These are phyloP conservation scores for Dicentrarchus labrax DNA, from an alignment of 2,113 vertebrate species.

Conservation along the genomic window DNA sequence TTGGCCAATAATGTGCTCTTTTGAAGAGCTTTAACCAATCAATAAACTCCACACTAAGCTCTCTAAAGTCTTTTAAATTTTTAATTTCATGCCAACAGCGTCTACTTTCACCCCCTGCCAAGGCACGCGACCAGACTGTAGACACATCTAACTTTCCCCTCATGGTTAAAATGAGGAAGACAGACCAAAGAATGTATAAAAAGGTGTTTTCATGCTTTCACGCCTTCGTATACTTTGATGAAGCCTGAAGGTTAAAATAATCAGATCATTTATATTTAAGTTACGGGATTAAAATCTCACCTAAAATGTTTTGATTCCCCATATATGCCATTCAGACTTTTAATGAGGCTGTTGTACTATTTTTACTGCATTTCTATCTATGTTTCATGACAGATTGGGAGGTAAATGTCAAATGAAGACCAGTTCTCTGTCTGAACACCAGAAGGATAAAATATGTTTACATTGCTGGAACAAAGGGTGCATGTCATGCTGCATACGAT, in stretches of 20 bases:
- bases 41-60: conserved; percentile 24
- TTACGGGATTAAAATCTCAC: background rate
- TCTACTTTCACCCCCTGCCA: conserved; percentile 20
- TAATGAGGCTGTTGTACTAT: conserved; percentile 1
- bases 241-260: background rate
- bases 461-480: conserved; percentile 63
- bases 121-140: background rate
- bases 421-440: conserved; percentile 10
- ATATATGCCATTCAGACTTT: background rate
- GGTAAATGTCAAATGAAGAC: conserved; percentile 56
- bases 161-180: conserved; percentile 4
- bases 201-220: conserved; percentile 14
- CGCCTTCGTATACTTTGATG: background rate
- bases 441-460: conserved; percentile 74
- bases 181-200: background rate
- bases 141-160: conserved; percentile 2
- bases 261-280: background rate
- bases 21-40: conserved; percentile 31
- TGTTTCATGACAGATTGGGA: conserved; percentile 3
- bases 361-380: background rate
- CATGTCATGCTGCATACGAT: conserved; percentile 61
- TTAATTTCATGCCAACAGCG: conserved; percentile 49
- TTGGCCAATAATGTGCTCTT: background rate
- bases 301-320: background rate
- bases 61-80: conserved; percentile 48